Evolutionary conservation across 2,113 vertebrate species (phyloP), one percentile per base, ranked within the genome.

Genomic region (Calidris pygmaea): DNA sequence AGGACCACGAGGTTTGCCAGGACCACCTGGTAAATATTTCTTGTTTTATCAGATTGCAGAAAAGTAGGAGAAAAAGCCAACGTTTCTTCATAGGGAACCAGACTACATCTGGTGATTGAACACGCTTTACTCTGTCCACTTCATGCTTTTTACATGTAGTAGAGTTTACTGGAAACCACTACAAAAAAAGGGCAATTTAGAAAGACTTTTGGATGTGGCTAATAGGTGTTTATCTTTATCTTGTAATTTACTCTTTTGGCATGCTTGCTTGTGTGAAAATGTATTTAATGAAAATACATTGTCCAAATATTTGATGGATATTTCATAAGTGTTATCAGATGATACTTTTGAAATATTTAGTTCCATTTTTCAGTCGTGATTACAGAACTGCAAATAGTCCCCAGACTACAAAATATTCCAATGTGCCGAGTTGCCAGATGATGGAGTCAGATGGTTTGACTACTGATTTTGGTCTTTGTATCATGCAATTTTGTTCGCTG

Each of bases 1-100:
- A 96, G 99, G 99, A 97, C 98, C 98, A 20, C 97, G 98, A 97
- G 99, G 99, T 79, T 97, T 97, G 29, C 97, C 91, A 6, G 99
- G 99, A 82, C 98, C 99, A 27, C 97, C 99, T 96, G 99, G 99
- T 99, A 98, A 68, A 95, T 98, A 93, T 73, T 58, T 93, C 77
- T 60, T 24, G 8, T 66, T 95, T 74, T 37, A 80, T 91, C 12
- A 93, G 34, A 35, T 72, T 87, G 67, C 16, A 86, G 53, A 83
- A 65, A 58, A 30, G 4, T 45, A 35, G 53, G 45, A 85, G 10
- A 39, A 53, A 82, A 95, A n/a, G 9, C 5, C 23, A 75, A 27
- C 3, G 60, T 60, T 87, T 85, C n/a, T 76, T 85, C 35, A 29
- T 10, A 83, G 55, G 41, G 19, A 92, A 34, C 5, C 23, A 89